phyloP scores from a whole-genome alignment of 2,797 vertebrate species.

The Gadopsis marmoratus region DNA sequence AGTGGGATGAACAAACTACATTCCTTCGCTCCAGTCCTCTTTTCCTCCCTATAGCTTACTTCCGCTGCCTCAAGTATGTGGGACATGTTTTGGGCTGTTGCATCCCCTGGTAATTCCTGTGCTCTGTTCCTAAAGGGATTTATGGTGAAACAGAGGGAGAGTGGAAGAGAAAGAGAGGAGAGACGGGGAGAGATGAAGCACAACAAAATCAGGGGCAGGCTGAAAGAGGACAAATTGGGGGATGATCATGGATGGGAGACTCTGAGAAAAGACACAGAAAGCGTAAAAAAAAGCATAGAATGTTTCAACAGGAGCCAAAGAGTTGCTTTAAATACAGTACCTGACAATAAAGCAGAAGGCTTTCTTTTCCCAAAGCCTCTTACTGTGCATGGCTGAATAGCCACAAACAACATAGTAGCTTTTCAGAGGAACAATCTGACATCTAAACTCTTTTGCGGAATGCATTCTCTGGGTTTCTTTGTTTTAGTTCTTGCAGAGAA shows the following conservation, averaged over 20 bases:
- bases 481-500: conserved; percentile 3
- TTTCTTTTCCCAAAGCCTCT: conserved; percentile 42
- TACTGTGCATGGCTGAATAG: conserved; percentile 31
- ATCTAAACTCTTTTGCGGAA: conserved; percentile 6
- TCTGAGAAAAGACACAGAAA: conserved; percentile 5
- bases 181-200: conserved; percentile 13
- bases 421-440: conserved; percentile 47
- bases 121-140: conserved; percentile 59
- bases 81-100: conserved; percentile 28
- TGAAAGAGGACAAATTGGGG: conserved; percentile 39
- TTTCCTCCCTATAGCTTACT: not conserved
- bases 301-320: conserved; percentile 37
- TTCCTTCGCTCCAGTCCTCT: not conserved
- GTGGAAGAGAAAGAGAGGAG: not conserved
- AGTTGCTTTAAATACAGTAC: conserved; percentile 50
- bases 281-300: conserved; percentile 46
- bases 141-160: conserved; percentile 22
- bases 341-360: conserved; percentile 45
- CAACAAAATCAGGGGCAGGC: conserved; percentile 29
- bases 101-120: conserved; percentile 57
- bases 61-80: conserved; percentile 7
- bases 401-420: conserved; percentile 47
- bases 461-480: not conserved
- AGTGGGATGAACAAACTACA: conserved; percentile 19
- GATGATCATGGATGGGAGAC: conserved; percentile 29